Evolutionary conservation across 2,888 invertebrate genomes (phyloP).

Genomic region (Drosophila rellima): DNA sequence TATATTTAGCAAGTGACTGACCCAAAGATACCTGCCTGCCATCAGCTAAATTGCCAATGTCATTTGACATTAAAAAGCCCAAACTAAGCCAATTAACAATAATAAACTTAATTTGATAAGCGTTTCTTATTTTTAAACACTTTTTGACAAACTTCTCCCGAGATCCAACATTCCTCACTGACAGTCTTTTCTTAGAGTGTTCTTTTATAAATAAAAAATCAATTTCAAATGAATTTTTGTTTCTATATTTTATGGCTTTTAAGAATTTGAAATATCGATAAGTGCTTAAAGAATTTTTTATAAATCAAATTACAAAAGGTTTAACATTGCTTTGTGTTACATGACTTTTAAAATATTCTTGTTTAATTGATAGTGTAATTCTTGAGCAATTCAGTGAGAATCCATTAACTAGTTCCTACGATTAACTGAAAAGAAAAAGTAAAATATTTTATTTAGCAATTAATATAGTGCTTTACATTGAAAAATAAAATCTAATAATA

Average conservation of each 20-base stretch:
- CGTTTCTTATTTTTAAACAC: background rate
- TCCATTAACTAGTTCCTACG: background rate
- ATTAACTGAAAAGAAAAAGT: background rate
- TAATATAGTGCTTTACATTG: background rate
- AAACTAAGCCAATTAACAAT: slow-evolving; percentile 13
- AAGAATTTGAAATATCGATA: no score
- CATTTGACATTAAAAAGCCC: slow-evolving; percentile 9
- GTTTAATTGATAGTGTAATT: background rate
- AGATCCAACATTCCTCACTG: no score
- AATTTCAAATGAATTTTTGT: no score
- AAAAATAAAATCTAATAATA: no score
- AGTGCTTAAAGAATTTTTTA: no score
- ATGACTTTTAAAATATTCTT: no score
- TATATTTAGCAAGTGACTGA: slow-evolving; percentile 67
- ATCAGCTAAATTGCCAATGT: slow-evolving; percentile 29
- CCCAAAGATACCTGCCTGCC: slow-evolving; percentile 54
- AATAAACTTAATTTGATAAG: slow-evolving; percentile 1
- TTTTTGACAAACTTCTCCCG: background rate
- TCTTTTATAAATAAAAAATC: no score
- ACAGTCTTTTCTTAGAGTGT: no score
- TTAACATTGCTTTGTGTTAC: no score
- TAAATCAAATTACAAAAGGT: no score
- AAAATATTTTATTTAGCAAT: background rate
- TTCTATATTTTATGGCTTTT: no score
- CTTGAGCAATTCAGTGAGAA: background rate